Conservation (phyloP, 1,140 invertebrate genomes). For the Drosophila truncata region DNA sequence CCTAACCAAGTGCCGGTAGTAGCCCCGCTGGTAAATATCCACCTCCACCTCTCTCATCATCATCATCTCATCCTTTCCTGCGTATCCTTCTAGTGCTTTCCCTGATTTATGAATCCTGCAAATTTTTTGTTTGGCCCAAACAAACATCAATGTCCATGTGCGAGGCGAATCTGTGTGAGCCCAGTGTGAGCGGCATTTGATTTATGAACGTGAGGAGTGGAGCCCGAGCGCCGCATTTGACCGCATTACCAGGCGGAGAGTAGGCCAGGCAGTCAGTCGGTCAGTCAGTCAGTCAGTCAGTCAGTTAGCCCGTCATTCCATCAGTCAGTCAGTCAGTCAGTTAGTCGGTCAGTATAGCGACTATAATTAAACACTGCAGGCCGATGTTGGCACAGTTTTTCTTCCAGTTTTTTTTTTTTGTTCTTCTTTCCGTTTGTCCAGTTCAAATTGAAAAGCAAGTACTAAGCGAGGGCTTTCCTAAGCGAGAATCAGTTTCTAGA, state of each 20-base stretch:
- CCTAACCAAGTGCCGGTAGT: constrained; percentile 1
- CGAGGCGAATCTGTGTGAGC: constrained; percentile 5
- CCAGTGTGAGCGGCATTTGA: constrained; percentile 46
- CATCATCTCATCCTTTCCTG: not conserved
- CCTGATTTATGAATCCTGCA: constrained; percentile 41
- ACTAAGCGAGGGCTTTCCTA: not conserved
- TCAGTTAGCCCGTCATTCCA: not conserved
- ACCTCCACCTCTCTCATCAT: not conserved
- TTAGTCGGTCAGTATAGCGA: constrained; percentile 13
- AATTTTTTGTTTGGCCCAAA: constrained; percentile 39
- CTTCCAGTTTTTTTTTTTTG: constrained; percentile 17
- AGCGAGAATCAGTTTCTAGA: not conserved
- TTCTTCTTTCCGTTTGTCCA: constrained; percentile 35
- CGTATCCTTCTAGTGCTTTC: constrained; percentile 11
- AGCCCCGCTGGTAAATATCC: not conserved
- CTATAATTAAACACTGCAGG: constrained; percentile 70
- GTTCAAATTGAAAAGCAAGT: constrained; percentile 57
- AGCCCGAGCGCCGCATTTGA: constrained; percentile 23
- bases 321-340: not conserved
- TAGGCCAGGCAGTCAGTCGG: constrained; percentile 6
- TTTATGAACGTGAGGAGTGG: constrained; percentile 53
- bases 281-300: constrained; percentile 12
- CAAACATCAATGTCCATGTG: constrained; percentile 27
- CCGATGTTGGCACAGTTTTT: constrained; percentile 52
- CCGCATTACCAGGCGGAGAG: constrained; percentile 41